A percentile compares a stretch with the other conserved stretches of the same genome.
phyloP scores from a whole-genome alignment of 2,797 vertebrate species.

The Acanthornis magna region DNA sequence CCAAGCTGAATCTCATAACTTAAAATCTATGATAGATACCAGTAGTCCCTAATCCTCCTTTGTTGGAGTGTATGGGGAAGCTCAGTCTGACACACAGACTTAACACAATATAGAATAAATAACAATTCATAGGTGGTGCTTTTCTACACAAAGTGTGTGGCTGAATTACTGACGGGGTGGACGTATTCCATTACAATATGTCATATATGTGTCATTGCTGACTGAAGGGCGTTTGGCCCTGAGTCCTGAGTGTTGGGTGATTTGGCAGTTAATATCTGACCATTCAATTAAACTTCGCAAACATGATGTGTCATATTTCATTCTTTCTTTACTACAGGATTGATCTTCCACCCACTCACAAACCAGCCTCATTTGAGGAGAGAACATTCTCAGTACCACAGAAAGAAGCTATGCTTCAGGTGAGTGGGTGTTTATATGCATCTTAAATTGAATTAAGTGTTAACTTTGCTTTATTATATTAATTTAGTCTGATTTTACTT shows the following conservation, averaged over 20 bases:
- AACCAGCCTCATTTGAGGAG: slow-evolving; percentile 69
- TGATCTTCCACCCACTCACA: slow-evolving; percentile 79
- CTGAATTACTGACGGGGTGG: background rate
- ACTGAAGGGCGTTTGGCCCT: background rate
- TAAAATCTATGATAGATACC: background rate
- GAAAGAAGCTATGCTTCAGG: slow-evolving; percentile 71
- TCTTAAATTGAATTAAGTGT: background rate
- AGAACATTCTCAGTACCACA: slow-evolving; percentile 49
- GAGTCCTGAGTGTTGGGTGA: background rate
- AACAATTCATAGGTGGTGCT: background rate
- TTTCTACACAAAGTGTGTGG: background rate
- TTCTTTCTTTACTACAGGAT: slow-evolving; percentile 65
- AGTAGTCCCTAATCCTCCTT: background rate
- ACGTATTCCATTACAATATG: background rate
- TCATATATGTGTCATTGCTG: background rate
- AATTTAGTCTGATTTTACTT: background rate
- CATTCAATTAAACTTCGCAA: background rate
- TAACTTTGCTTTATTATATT: background rate
- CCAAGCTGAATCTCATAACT: background rate
- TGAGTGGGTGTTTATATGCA: slow-evolving; percentile 11
- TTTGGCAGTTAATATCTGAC: background rate
- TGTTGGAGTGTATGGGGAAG: rapidly evolving
- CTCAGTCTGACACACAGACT: background rate
- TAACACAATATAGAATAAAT: background rate
- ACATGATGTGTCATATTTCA: background rate